A percentile compares a stretch with the other conserved stretches of the same genome.
Evolutionary conservation across 2,797 vertebrate species (phyloP).

Genomic region (Pelodytes ibericus): DNA sequence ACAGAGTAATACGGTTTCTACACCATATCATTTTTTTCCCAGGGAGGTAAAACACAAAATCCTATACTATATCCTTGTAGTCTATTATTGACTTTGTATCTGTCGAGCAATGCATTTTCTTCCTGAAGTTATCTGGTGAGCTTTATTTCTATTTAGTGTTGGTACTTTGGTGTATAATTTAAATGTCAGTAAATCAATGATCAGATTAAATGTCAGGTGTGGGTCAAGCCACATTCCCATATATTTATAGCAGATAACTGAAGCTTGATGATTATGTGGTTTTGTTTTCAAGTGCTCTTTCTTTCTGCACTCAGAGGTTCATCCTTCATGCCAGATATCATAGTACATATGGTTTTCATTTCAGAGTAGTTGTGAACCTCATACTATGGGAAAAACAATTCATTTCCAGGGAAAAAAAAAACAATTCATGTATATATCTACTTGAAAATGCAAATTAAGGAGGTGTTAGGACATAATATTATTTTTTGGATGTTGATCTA

Average conservation of each 20-base stretch:
- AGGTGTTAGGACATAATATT: too few relatives aligned
- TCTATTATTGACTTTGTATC: background rate
- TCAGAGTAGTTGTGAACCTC: too few relatives aligned
- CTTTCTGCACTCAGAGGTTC: background rate
- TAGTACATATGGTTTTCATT: background rate
- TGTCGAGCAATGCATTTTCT: background rate
- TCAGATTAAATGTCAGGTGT: slow-evolving; percentile 2
- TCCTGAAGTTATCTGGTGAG: background rate
- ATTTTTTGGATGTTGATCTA: too few relatives aligned
- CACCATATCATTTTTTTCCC: too few relatives aligned
- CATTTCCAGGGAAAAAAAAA: too few relatives aligned
- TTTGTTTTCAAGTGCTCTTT: background rate
- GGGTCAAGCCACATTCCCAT: slow-evolving; percentile 3
- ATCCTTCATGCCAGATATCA: background rate
- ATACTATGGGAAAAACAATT: too few relatives aligned
- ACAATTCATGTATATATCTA: too few relatives aligned
- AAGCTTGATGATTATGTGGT: slow-evolving; percentile 8
- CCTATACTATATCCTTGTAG: background rate
- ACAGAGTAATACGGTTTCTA: too few relatives aligned
- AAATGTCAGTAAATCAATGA: slow-evolving; percentile 12
- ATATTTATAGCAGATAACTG: background rate
- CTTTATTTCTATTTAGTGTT: slow-evolving; percentile 6
- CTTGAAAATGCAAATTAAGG: too few relatives aligned
- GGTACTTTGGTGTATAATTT: background rate
- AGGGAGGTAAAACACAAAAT: background rate